Evolutionary conservation across 2,113 vertebrate species (phyloP).

Genomic region (Eubucco bourcierii): DNA sequence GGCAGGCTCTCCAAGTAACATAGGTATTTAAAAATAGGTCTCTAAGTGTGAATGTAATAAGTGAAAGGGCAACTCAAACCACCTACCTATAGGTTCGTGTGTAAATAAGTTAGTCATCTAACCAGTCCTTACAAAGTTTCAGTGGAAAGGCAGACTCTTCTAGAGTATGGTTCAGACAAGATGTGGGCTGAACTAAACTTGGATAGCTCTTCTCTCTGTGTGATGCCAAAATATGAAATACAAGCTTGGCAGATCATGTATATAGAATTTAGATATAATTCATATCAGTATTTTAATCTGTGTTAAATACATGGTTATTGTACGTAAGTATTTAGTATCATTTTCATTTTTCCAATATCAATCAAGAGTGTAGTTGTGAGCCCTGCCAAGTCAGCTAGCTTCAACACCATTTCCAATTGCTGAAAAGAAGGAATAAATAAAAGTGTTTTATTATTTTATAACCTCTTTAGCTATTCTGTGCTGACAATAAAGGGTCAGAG

Average conservation of each 20-base stretch:
- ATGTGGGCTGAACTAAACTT: background rate
- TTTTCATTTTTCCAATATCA: background rate
- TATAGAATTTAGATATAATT: background rate
- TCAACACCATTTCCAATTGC: background rate
- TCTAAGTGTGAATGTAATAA: background rate
- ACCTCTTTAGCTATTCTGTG: conserved; percentile 11
- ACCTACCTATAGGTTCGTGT: background rate
- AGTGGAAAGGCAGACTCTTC: background rate
- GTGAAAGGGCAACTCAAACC: background rate
- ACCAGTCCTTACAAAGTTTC: background rate
- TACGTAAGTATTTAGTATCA: background rate
- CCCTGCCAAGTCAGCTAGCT: background rate
- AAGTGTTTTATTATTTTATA: conserved; percentile 17
- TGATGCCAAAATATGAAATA: background rate
- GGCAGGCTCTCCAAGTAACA: background rate
- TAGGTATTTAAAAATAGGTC: background rate
- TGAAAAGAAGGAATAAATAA: conserved; percentile 2
- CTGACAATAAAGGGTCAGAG: background rate
- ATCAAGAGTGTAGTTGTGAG: background rate
- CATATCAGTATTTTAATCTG: background rate
- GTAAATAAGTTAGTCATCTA: background rate
- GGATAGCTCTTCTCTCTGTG: background rate
- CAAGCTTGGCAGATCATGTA: background rate
- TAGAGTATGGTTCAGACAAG: background rate
- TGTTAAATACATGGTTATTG: background rate